Base-by-base conservation (phyloP, 2,797 vertebrate species). In the Platyrinchus mystaceus region DNA sequence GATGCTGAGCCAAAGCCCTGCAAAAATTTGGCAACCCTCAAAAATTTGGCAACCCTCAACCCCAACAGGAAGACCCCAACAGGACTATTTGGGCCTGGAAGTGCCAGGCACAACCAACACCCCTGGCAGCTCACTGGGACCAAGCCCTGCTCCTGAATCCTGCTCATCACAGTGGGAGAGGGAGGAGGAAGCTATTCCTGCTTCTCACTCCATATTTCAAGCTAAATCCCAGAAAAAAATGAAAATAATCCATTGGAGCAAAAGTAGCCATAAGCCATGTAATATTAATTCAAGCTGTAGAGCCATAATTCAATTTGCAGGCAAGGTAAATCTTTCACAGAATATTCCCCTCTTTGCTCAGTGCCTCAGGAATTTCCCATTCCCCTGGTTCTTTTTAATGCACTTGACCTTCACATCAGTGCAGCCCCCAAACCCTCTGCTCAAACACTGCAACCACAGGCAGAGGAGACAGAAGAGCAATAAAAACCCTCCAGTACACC, bases 341-440 rank as follows among this genome's bases (percentile, higher is more conserved):
- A 70, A 63, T 20, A 50, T 80, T 70, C 60, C 67, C 36, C 52
- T 74, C 23, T 74, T 90, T 70, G 32, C 81, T 93, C 86, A 67
- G 43, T 22, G 68, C 71, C 71, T 91, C 60, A 91, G 66, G 90
- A 93, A 95, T 92, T 89, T 83, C 84, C 87, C 69, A 66, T 58
- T 92, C 39, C 24, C 14, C 30, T 46, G 55, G 47, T 44, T 56
- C n/a, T 52, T 92, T 58, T 24, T 26, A 71, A 62, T 28, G 36
- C 36, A 24, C 34, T 34, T 58, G 64, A 63, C 78, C 60, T 80
- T 64, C 53, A 28, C 27, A 24, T 20, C 41, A 12, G 30, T 36
- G 44, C 49, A 52, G 41, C n/a, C 53, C 62, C 75, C 37, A 84
- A 27, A 24, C 4, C 26, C 41, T n/a, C 58, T 66, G 34, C 74